Percentiles rank a stretch among this genome's conserved stretches.
Conservation (phyloP, 2,888 invertebrate genomes). For the Aspidiotus destructor region DNA sequence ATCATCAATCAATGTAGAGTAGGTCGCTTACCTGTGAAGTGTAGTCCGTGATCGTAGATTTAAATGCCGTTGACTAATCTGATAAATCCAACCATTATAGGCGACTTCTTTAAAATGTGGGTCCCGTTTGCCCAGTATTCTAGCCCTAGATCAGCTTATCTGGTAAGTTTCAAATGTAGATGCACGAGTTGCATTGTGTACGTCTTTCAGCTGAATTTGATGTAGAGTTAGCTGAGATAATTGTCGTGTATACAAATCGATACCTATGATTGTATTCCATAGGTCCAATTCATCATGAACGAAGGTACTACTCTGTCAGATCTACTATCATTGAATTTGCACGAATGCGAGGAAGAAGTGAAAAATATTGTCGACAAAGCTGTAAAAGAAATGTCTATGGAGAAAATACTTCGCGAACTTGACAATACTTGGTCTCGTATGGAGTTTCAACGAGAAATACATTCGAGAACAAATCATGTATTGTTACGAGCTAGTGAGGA, state of each 20-base stretch:
- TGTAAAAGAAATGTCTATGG: slow-evolving; percentile 98
- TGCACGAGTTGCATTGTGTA: too few relatives aligned
- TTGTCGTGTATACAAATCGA: background rate
- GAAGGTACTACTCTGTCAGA: slow-evolving; percentile 84
- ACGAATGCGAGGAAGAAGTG: slow-evolving; percentile 95
- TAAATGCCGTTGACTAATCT: too few relatives aligned
- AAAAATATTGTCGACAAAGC: slow-evolving; percentile 96
- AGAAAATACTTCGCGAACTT: slow-evolving; percentile 81
- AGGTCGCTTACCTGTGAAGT: too few relatives aligned
- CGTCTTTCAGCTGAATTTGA: too few relatives aligned
- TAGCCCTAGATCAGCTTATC: too few relatives aligned
- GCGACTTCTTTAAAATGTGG: too few relatives aligned
- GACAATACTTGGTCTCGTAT: slow-evolving; percentile 84
- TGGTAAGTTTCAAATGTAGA: too few relatives aligned
- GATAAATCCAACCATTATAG: too few relatives aligned
- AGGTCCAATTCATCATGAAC: slow-evolving; percentile 92
- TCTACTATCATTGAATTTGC: slow-evolving; percentile 78
- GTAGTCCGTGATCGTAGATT: too few relatives aligned
- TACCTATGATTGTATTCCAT: slow-evolving; percentile 33
- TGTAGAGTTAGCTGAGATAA: background rate
- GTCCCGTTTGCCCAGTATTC: too few relatives aligned
- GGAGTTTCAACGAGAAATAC: slow-evolving; percentile 85
- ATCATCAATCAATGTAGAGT: too few relatives aligned
- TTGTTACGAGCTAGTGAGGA: slow-evolving; percentile 86
- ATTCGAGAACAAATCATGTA: slow-evolving; percentile 75